Evolutionary conservation across 2,888 invertebrate species (phyloP), one percentile per base, ranked within the genome.

Genomic region (Drosophila anomalata): DNA sequence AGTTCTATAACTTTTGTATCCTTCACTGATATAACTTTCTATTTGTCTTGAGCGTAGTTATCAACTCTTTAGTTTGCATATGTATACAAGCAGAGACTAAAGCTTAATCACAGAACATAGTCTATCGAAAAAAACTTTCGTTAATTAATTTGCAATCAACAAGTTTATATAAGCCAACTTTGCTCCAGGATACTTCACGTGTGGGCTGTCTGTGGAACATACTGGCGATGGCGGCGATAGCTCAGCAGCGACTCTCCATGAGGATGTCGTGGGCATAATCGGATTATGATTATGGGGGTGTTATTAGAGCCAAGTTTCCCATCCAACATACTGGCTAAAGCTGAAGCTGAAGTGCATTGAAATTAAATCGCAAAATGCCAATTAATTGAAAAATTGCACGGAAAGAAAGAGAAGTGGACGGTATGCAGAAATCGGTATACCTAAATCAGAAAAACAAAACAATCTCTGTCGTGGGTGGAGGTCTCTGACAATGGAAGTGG

Each of bases 281-380:
- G 76, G 82, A 83, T 83, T 83, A 82, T 72, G 86, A 87, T 87
- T 82, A 75, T 73, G 71, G 74, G 66, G 72, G 71, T 73, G 75
- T n/a, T 50, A 44, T 29, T 31, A 47, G 33, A 20, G 33, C 20
- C 53, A 41, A 56, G 50, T 20, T 24, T 2, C 14, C 47, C 14
- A 29, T 63, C 47, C 53, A 39, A 42, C 39, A 20, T 20, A 11
- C 63, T 31, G 42, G 22, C 57, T 24, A 4, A 24, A 4, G 22
- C 22, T 24, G 22, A 24, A 4, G 22, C 22, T 20, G 57, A 68
- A 62, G 66, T 81, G 77, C 58, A 76, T 59, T 41, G 31, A 72
- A 72, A 72, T 72, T 66, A 31, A 55, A 63, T 71, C 70, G 56
- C 29, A 22, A 44, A 66, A 56, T 31, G 68, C 39, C 79, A 87